These are phyloP conservation scores for Craseonycteris thonglongyai DNA, from an alignment of 2,113 vertebrate species.

Conservation along the genomic window DNA sequence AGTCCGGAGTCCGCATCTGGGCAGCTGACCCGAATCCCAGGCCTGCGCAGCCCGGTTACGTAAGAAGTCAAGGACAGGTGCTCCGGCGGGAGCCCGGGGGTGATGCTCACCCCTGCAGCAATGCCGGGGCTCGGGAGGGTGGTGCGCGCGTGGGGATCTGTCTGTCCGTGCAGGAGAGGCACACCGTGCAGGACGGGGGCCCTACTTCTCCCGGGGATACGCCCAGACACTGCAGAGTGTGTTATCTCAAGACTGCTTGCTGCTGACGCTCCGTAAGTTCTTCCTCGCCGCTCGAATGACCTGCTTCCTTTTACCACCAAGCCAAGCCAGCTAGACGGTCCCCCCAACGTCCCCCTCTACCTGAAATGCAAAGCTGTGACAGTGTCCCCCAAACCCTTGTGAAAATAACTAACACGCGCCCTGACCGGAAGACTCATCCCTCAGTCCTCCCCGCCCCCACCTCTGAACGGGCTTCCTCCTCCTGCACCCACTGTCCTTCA, in stretches of 20 bases:
- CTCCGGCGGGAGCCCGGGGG: rapidly evolving
- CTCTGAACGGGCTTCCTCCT: rapidly evolving
- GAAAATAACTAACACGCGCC: background rate
- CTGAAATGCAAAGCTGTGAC: background rate
- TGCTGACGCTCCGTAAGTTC: background rate
- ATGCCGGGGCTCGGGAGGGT: background rate
- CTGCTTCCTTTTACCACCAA: background rate
- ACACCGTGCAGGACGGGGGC: rapidly evolving
- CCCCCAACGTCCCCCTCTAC: too few species aligned
- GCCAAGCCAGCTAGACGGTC: too few species aligned
- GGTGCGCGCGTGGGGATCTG: background rate
- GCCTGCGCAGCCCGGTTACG: background rate
- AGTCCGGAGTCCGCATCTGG: background rate
- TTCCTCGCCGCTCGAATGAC: background rate
- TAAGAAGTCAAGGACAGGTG: background rate
- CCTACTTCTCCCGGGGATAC: rapidly evolving
- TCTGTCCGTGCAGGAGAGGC: rapidly evolving
- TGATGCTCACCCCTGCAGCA: rapidly evolving
- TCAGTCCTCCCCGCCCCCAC: rapidly evolving
- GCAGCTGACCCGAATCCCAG: background rate
- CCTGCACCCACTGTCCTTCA: too few species aligned
- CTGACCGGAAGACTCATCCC: background rate
- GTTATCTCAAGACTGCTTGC: too few species aligned
- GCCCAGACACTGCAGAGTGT: rapidly evolving
- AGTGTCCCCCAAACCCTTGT: background rate